Base-by-base conservation (phyloP, 1,140 invertebrate genomes). In the Drosophila elegans region DNA sequence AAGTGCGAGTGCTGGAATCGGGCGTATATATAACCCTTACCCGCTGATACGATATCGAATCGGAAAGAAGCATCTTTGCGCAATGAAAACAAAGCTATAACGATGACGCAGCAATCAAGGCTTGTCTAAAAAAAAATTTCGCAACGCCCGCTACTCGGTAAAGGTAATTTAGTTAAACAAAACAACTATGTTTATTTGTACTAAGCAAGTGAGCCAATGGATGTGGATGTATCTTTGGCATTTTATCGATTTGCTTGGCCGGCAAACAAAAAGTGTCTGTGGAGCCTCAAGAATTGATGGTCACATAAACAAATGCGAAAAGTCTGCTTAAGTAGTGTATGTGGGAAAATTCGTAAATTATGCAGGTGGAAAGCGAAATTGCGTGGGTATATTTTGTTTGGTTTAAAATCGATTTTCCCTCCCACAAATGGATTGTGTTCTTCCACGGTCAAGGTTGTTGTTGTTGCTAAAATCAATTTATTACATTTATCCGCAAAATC, bases 181-280 rank as follows among this genome's bases (percentile, higher is more conserved):
- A 75, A 76, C 16, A 29, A 44, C 27, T 34, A 29, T 75, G 72
- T 75, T 75, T 75, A 75, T 64, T 74, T 74, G 42, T 64, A 21
- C 45, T 62, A 42, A 39, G 6, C 11, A 2, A 38, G 42, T 46
- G 27, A 48, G 49, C 44, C 11, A 46, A 48, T 64, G 29, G 6
- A 16, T 56, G 41, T 60, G 57, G 13, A 25, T 16, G 38, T 42
- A 44, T 74, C 32, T 46, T 29, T 2, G 29, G 6, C 3, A 41
- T 71, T 78, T 78, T 77, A 78, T 78, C 34, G 74, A 78, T 78
- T 71, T 71, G 68, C 66, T 72, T 71, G 68, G 68, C 66, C 68
- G 74, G 44, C 74, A 76, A 77, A 77, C 74, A 61, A 34, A 55
- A 44, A 69, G 73, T 45, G 61, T 71, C 57, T 73, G 66, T 41